Base-by-base conservation (phyloP, 2,888 invertebrate species). In the Synanthedon vespiformis region DNA sequence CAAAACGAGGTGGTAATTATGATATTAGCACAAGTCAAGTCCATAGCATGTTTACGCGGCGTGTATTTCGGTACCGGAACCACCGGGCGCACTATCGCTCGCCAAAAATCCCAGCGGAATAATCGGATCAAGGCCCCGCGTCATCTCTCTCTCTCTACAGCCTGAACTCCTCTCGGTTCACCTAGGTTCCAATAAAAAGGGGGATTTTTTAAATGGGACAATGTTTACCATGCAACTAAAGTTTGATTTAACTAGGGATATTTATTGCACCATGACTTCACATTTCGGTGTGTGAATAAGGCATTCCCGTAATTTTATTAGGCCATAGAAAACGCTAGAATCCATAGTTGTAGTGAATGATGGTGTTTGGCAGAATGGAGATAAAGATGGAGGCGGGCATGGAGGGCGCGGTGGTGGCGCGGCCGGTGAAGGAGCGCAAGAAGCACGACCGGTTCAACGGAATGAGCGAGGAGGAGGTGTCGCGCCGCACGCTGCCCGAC, bases 401-500 rank as follows among this genome's bases (percentile, higher is more conserved):
- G 72, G 90, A 89, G 61, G 90, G 75, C 73, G 88, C 71, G 64
- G 62, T 82, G 62, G 84, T 88, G 56, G 83, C 89, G 68, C 89
- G 90, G 70, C 89, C 90, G 57, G 88, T 91, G 65, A 96, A 96
- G 84, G 95, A 95, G 82, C 90, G 96, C 68, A 96, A 96, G 88
- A 95, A 96, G 81, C 95, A 96, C 83, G 96, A 97, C 88, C 92
- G 96, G 58, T 97, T 97, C 86, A 96, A 97, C 89, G 96, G 97
- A 56, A 95, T 98, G 95, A 93, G 96, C 57, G 98, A 98, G 85
- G 97, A 97, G 79, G 98, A 98, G 89, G 97, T 98, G 50, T 92
- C 95, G 56, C 94, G 96, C 71, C 91, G 96, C 69, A 95, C 95
- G 62, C 90, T 99, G 77, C 98, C 98, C 56, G 98, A 99, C 89